Base-by-base conservation (phyloP, 2,888 invertebrate species). In the Cistogaster globosa region DNA sequence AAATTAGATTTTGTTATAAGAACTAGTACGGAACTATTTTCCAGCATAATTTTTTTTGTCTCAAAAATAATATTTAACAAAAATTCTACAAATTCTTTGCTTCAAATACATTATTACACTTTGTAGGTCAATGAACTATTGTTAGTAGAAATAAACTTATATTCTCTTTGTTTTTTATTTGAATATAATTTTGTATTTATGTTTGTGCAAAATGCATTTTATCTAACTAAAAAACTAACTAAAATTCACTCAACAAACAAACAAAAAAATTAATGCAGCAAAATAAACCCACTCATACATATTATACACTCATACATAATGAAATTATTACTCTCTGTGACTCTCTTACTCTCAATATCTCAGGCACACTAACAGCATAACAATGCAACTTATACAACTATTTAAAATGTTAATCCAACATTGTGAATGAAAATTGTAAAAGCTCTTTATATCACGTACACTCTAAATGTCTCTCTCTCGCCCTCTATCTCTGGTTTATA, bases 71-170 rank as follows among this genome's bases (percentile, higher is more conserved):
- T 32, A 5, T 32, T 32, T 5, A 8, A 42, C 2, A 42, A 42
- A 42, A 42, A 42, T 42, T 42, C 3, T 42, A 12, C 0, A 67
- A 67, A 55, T 26, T 18, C 18, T 57, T 55, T 63, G 8, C 65
- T 51, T 51, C 1, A 53, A 45, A 4, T 48, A 62, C 72, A 55
- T 72, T 62, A 75, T 82, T 60, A 88, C 51, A 74, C 18, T 91
- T 91, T 91, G 90, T 91, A 89, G 91, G 91, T 90, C 90, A 89
- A 91, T 91, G 91, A 91, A 91, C 91, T 91, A 88, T 89, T 89
- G 88, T 87, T 88, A 89, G 91, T 90, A 90, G 86, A 89, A 89
- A 87, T 90, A 89, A 90, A 90, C 91, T 89, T 89, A n/a, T 87
- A 69, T 55, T 81, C 62, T 65, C 63, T 57, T 42, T 62, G 60